Percentiles rank a stretch among this genome's conserved stretches.
These are phyloP conservation scores for Cephalopachus bancanus DNA, from an alignment of 2,797 vertebrate genomes.

Conservation along the genomic window DNA sequence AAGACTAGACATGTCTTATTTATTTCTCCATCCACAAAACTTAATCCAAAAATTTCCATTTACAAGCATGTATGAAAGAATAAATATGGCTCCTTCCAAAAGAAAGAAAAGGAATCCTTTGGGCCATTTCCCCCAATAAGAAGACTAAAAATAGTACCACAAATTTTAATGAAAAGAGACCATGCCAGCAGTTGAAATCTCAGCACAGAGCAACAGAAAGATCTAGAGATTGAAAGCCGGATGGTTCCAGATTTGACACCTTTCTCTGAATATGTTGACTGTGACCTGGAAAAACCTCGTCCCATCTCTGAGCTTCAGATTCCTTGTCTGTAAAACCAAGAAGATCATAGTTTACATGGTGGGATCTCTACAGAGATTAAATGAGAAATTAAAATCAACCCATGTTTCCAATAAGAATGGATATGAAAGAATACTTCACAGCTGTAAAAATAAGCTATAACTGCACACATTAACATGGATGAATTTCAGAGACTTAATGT, in stretches of 20 bases:
- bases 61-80: background rate
- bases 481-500: background rate
- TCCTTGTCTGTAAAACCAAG: background rate
- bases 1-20: background rate
- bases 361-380: background rate
- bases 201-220: background rate
- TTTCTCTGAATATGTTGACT: background rate
- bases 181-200: background rate
- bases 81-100: background rate
- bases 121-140: background rate
- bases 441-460: background rate
- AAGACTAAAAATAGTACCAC: background rate
- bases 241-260: fast-evolving
- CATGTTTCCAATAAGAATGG: background rate
- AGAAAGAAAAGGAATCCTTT: background rate
- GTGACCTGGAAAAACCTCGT: background rate
- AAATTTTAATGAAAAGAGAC: background rate
- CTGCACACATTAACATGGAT: fast-evolving
- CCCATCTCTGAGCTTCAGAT: background rate
- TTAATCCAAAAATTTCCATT: background rate
- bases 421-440: background rate
- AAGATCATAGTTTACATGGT: background rate
- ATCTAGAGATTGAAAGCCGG: background rate
- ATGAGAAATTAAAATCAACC: background rate
- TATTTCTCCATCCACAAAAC: background rate